phyloP scores from a whole-genome alignment of 1,140 invertebrate species.

The Tribolium castaneum region DNA sequence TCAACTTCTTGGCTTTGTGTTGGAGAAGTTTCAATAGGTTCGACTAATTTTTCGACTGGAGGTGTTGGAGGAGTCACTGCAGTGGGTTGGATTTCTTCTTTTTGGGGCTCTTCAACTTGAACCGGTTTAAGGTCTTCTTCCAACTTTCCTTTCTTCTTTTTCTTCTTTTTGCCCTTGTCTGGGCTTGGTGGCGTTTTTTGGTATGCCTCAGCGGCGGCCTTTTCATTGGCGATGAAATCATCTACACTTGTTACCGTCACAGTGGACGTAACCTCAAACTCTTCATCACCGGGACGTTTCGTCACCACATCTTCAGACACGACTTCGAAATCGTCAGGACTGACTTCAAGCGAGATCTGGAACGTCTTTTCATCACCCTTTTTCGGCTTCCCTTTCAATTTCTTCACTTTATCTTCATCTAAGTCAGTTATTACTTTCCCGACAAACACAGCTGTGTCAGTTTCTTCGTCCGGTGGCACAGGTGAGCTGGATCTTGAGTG shows the following conservation, averaged over 20 bases:
- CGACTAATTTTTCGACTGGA: neutral
- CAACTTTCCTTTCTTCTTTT: constrained; percentile 62
- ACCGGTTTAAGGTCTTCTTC: neutral
- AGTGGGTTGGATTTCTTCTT: constrained; percentile 46
- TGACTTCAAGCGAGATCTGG: neutral
- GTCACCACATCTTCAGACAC: constrained; percentile 12
- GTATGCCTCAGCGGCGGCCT: constrained; percentile 45
- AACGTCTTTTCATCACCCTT: neutral
- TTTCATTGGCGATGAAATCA: constrained; percentile 26
- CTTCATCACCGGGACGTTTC: neutral
- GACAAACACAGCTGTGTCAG: constrained; percentile 45
- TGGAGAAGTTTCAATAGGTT: neutral
- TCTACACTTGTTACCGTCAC: neutral
- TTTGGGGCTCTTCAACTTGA: constrained; percentile 19
- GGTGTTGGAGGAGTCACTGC: no score
- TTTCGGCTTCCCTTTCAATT: constrained; percentile 39
- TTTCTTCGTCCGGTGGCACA: constrained; percentile 33
- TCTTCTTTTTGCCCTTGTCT: constrained; percentile 64
- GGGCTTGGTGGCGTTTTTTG: constrained; percentile 52
- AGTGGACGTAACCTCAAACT: neutral
- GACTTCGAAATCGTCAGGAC: constrained; percentile 7
- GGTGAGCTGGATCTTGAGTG: constrained; percentile 56
- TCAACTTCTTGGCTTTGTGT: constrained; percentile 1
- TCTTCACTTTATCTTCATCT: constrained; percentile 53
- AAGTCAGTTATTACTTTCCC: constrained; percentile 58